Percentiles rank a stretch among this genome's conserved stretches.
phyloP scores from a whole-genome alignment of 1,140 invertebrate species.

The Berghia stephanieae region DNA sequence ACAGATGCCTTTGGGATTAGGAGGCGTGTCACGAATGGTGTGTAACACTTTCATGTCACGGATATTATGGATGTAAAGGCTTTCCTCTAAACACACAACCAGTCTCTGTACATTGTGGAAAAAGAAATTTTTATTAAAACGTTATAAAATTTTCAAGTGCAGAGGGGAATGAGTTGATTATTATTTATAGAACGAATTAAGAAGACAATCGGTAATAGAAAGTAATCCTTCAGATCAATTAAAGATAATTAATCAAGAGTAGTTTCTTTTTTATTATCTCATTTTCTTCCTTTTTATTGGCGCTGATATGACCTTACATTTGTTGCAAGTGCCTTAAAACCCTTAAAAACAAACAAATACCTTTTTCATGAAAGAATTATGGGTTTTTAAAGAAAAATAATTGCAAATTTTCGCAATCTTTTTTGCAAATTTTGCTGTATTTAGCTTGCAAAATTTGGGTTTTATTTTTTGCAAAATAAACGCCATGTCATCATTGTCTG shows the following conservation, averaged over 20 bases:
- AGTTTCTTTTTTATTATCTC: too few species aligned
- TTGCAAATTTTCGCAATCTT: not conserved
- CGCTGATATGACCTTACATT: too few species aligned
- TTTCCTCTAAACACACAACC: slow-evolving; percentile 97
- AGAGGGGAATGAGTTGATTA: not conserved
- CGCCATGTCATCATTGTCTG: too few species aligned
- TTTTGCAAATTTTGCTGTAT: too few species aligned
- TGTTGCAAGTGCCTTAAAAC: too few species aligned
- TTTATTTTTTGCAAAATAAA: not conserved
- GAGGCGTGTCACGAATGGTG: slow-evolving; percentile 96
- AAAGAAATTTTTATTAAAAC: slow-evolving; percentile 35
- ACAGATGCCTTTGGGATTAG: slow-evolving; percentile 91
- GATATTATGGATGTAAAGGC: slow-evolving; percentile 98
- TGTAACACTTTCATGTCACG: slow-evolving; percentile 98
- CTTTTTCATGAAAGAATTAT: not conserved
- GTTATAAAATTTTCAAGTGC: too few species aligned
- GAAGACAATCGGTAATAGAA: not conserved
- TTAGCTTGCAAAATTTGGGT: too few species aligned
- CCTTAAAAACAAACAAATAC: too few species aligned
- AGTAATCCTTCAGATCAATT: not conserved
- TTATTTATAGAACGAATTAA: not conserved
- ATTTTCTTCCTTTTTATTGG: too few species aligned
- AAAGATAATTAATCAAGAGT: not conserved
- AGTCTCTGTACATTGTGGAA: slow-evolving; percentile 89
- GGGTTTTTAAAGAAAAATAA: not conserved